phyloP scores from a whole-genome alignment of 2,888 invertebrate genomes.

The Alloplasta piceator region DNA sequence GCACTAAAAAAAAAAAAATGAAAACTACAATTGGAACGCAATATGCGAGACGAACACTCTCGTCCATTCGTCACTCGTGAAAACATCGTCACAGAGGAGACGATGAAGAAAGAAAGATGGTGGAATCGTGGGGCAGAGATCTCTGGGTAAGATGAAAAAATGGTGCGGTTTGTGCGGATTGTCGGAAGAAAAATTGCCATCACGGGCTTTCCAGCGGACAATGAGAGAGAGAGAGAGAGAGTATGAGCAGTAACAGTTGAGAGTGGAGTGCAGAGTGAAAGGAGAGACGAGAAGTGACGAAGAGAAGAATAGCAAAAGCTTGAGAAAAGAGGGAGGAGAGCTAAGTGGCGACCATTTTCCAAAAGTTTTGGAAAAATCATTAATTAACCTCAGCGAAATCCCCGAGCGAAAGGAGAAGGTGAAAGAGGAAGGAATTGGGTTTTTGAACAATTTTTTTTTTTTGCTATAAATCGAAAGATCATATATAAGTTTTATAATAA shows the following conservation, averaged over 20 bases:
- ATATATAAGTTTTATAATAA: no score
- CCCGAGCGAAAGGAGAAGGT: slow-evolving; percentile 8
- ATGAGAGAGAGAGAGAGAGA: slow-evolving; percentile 44
- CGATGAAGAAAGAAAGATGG: slow-evolving; percentile 1
- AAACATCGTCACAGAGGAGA: slow-evolving; percentile 4
- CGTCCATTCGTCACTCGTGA: slow-evolving; percentile 52
- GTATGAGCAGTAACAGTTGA: slow-evolving; percentile 31
- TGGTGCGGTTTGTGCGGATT: background rate
- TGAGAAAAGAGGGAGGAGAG: slow-evolving; percentile 39
- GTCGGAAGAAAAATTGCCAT: slow-evolving; percentile 23
- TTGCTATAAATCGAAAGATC: no score
- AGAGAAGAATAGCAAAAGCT: slow-evolving; percentile 65
- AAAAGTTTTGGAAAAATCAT: slow-evolving; percentile 48
- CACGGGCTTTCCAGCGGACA: slow-evolving; percentile 2
- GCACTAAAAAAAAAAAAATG: no score
- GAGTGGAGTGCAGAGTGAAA: slow-evolving; percentile 23
- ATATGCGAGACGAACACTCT: no score
- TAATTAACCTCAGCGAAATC: slow-evolving; percentile 47
- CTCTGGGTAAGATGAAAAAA: no score
- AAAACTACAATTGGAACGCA: no score
- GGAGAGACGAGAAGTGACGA: slow-evolving; percentile 33
- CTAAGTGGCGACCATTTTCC: slow-evolving; percentile 49
- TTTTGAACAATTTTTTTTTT: no score
- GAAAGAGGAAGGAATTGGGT: slow-evolving; percentile 5
- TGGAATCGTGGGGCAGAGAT: background rate